Evolutionary conservation across 2,888 invertebrate genomes (phyloP).

Genomic region (Fissipunctia ypsillon): DNA sequence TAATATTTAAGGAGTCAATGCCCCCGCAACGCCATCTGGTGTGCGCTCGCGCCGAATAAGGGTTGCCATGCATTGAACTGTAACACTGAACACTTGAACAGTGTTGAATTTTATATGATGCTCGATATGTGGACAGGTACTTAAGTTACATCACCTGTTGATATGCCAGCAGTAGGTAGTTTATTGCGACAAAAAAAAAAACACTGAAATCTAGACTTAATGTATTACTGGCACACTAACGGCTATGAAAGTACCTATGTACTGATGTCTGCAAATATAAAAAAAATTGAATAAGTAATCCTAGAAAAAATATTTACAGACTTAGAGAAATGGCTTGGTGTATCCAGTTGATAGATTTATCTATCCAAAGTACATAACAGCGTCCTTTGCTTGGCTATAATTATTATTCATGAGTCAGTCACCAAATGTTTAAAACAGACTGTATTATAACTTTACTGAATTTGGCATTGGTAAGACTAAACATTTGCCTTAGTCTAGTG

Average conservation of each 20-base stretch:
- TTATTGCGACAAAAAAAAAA: background rate
- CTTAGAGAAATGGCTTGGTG: background rate
- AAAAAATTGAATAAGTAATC: background rate
- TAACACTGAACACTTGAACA: slow-evolving; percentile 42
- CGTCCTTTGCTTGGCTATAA: background rate
- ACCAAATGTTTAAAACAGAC: background rate
- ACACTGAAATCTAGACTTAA: background rate
- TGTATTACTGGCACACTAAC: background rate
- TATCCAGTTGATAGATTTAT: background rate
- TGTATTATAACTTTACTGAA: background rate
- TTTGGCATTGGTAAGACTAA: background rate
- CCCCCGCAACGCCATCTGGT: slow-evolving; percentile 85
- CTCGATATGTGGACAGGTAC: slow-evolving; percentile 34
- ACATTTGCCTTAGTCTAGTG: slow-evolving; percentile 17
- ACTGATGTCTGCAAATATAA: background rate
- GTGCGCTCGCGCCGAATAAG: slow-evolving; percentile 77
- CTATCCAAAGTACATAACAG: background rate
- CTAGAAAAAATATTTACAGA: background rate
- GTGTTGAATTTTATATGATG: slow-evolving; percentile 42
- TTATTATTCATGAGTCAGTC: background rate
- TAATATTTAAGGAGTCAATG: slow-evolving; percentile 86
- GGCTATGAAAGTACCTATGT: background rate
- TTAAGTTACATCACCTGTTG: slow-evolving; percentile 33
- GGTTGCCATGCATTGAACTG: slow-evolving; percentile 53
- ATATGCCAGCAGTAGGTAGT: background rate